Evolutionary conservation across 2,113 vertebrate species (phyloP).

Genomic region (Tamias sibiricus): DNA sequence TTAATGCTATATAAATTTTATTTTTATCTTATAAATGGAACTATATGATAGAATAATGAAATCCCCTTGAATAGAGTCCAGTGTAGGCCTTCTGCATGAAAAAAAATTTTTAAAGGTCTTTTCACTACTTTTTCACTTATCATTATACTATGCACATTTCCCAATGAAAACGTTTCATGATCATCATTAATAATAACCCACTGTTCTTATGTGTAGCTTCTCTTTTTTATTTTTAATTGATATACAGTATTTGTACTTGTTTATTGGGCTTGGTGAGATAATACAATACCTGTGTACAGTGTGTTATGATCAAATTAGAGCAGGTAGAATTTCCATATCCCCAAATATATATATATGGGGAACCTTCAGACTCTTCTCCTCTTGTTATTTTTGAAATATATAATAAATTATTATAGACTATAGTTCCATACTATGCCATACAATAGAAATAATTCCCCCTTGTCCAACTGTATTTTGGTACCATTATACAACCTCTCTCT

Average conservation of each 20-base stretch:
- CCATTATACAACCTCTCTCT: not conserved
- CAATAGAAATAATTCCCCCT: not conserved
- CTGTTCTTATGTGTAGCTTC: not conserved
- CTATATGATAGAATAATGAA: not conserved
- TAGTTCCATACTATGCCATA: not conserved
- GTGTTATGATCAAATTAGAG: not conserved
- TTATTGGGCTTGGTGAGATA: not conserved
- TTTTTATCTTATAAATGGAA: constrained; percentile 5
- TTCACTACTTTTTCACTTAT: not conserved
- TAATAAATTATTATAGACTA: not conserved
- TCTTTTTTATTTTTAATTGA: not conserved
- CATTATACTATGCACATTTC: not conserved
- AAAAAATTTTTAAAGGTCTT: not conserved
- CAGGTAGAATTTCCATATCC: not conserved
- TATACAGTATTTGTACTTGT: not conserved
- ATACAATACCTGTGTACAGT: not conserved
- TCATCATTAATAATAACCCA: not conserved
- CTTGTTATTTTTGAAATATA: not conserved
- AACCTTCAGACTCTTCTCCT: not conserved
- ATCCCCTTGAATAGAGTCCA: not conserved
- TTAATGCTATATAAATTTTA: not conserved
- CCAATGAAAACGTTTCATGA: not conserved
- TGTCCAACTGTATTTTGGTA: not conserved
- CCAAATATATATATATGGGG: not conserved
- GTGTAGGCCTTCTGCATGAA: not conserved